Conservation (phyloP, 2,888 invertebrate species). For the Seira sanloemensis region DNA sequence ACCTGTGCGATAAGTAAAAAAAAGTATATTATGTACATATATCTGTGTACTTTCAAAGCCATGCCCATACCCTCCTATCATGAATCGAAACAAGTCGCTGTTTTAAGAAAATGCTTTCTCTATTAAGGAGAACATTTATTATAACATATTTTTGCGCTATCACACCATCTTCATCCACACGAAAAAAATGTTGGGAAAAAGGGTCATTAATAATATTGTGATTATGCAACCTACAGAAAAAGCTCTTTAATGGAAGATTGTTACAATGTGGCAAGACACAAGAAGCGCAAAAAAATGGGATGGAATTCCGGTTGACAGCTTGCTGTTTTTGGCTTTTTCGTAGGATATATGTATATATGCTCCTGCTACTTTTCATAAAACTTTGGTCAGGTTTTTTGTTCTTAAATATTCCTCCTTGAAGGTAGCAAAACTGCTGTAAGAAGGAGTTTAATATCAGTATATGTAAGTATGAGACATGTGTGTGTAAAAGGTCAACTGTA, state of each 20-base stretch:
- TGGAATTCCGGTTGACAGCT: conserved; percentile 42
- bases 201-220: conserved; percentile 10
- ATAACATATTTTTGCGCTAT: conserved; percentile 11
- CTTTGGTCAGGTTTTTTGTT: not conserved
- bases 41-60: not conserved
- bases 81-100: not conserved
- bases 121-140: conserved; percentile 13
- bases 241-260: not conserved
- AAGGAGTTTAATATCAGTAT: too few relatives aligned
- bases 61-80: not conserved
- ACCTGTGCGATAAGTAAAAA: conserved; percentile 17
- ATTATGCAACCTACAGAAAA: conserved; percentile 1
- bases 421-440: not conserved
- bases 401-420: not conserved
- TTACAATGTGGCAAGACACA: not conserved
- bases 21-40: not conserved
- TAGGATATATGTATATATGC: too few relatives aligned
- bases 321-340: conserved; percentile 32
- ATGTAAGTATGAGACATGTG: not conserved
- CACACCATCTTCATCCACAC: not conserved
- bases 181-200: not conserved
- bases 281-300: conserved; percentile 16
- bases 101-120: not conserved
- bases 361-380: conserved; percentile 3
- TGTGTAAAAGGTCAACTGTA: conserved; percentile 58